Base-by-base conservation (phyloP, 2,797 vertebrate species). In the Capromys pilorides region DNA sequence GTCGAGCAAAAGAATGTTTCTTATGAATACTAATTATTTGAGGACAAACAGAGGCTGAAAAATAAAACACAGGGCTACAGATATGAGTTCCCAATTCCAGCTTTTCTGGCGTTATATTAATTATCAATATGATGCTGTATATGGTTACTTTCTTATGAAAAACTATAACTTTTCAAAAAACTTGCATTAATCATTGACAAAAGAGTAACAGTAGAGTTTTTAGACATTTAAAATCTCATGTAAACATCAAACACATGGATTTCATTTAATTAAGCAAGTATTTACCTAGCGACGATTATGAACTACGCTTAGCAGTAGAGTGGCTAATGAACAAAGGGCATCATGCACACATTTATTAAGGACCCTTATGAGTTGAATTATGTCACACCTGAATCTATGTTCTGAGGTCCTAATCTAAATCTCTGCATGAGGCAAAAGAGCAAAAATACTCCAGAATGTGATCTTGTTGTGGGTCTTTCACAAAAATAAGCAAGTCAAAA, bases 211-310 rank as follows among this genome's bases (percentile, higher is more conserved):
- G 41, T 14, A 75, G 39, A 69, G 41, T 91, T 49, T 91, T 82
- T 81, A 66, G 77, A 77, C 24, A 73, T 78, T 69, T 89, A 16
- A 26, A 69, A 85, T 88, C 54, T 93, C 61, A 88, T 12, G 33
- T 28, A 89, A 78, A 69, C 54, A 28, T 86, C 66, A 90, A 59
- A 45, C 36, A 87, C 75, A 16, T 1, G 64, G 67, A 89, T 39
- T 93, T 92, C 81, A 90, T 90, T 92, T 16, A 82, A 66, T 78
- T 80, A 78, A 86, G 21, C 28, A 91, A 84, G 14, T 87, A 41
- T 86, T 90, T 79, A 89, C 64, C 62, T 36, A 39, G 33, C 83
- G 26, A 64, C 18, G 18, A 26, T 78, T 49, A 80, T 73, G 67
- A 69, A 3, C 33, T 61, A 24, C 85, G 54, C 13, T 88, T 78